Evolutionary conservation across 2,888 invertebrate genomes (phyloP), one percentile per base, ranked within the genome.

Genomic region (Phoenoteleia sp.): DNA sequence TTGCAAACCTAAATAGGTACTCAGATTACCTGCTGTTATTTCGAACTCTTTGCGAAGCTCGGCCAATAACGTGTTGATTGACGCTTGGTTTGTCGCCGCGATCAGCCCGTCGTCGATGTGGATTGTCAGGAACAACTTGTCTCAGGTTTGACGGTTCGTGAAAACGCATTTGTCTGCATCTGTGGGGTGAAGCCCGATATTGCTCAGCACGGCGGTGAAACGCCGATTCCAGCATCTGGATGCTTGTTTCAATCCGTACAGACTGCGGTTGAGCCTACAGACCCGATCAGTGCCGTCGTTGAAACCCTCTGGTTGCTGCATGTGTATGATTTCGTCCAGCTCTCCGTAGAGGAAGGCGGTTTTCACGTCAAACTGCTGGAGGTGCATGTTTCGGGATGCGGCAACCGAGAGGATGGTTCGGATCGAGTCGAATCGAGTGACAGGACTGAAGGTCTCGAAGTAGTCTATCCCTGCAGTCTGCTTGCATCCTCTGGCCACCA

Each of bases 221-320:
- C 85, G 64, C 27, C 87, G 75, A 74, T 92, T 90, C 92, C 92
- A 93, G 45, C 89, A 89, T 56, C 92, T 71, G 6, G 91, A 88
- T 17, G 91, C 88, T 77, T 93, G 92, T 62, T 92, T 92, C 3
- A 93, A 84, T 6, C 92, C 92, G 85, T 93, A 93, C 21, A 93
- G 49, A 64, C 91, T 89, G 75, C 85, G 88, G n/a, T 87, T 86
- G 9, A 93, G 79, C 39, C 87, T 83, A 71, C 92, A 93, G 3
- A 92, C 91, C 23, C 69, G 52, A 7, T 60, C 66, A 2, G 88
- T 83, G 15, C 88, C 89, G 80, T 91, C 89, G 17, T 86, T 64
- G 71, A 84, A 92, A 4, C 92, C 92, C 56, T 90, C 84, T 62
- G 92, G 92, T 54, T 92, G 92, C 36, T 88, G 74, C 91, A 91